phyloP scores from a whole-genome alignment of 2,888 invertebrate genomes.

The Calephelis perditalis region DNA sequence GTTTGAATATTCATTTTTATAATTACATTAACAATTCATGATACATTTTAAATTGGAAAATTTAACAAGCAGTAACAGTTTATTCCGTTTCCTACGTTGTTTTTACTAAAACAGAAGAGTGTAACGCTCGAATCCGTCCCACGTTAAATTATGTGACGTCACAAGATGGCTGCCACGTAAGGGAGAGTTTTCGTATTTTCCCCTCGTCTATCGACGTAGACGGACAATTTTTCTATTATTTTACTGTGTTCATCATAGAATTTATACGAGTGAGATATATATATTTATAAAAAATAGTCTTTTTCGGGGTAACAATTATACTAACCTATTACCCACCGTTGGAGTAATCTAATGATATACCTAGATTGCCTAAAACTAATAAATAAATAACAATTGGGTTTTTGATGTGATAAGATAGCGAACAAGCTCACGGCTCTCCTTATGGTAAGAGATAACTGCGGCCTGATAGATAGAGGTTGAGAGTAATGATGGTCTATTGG shows the following conservation, averaged over 20 bases:
- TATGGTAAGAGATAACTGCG: no score
- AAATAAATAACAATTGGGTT: no score
- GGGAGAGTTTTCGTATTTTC: conserved; percentile 74
- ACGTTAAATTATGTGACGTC: conserved; percentile 49
- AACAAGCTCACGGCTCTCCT: no score
- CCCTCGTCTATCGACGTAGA: conserved; percentile 46
- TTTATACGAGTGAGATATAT: background rate
- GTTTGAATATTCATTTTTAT: conserved; percentile 11
- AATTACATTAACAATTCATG: conserved; percentile 8
- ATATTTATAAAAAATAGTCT: background rate
- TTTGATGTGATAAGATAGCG: no score
- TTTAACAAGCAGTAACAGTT: background rate
- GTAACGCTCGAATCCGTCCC: conserved; percentile 52
- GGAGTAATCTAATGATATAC: no score
- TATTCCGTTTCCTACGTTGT: background rate
- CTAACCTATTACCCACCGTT: no score
- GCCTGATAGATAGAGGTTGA: no score
- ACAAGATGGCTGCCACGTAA: conserved; percentile 66
- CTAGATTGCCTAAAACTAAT: no score
- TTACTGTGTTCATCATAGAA: background rate
- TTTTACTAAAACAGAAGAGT: conserved; percentile 16
- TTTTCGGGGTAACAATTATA: no score
- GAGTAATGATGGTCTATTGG: no score
- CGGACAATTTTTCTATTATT: conserved; percentile 34
- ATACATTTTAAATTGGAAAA: conserved; percentile 13